These are phyloP conservation scores for Zosterops pallidus DNA, from an alignment of 2,113 vertebrate genomes.

Conservation along the genomic window DNA sequence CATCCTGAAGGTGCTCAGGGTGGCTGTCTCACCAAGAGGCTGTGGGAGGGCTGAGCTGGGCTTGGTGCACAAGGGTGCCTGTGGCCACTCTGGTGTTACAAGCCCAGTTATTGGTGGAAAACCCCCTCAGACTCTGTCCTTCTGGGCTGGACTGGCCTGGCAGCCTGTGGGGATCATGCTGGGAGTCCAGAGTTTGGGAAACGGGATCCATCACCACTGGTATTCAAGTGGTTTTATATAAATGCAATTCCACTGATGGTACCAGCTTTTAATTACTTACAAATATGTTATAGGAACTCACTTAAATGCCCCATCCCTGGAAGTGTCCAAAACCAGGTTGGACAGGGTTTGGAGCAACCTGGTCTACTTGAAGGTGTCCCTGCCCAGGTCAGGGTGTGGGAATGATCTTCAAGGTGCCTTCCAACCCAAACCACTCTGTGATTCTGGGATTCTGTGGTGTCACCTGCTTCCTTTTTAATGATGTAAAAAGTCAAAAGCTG, in stretches of 20 bases:
- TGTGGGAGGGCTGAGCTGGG: neutral
- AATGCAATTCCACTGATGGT: neutral
- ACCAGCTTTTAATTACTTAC: neutral
- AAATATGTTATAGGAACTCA: neutral
- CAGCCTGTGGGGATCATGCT: neutral
- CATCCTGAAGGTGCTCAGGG: neutral
- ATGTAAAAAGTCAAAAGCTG: neutral
- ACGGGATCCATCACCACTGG: neutral
- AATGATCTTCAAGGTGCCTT: neutral
- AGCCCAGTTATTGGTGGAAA: neutral
- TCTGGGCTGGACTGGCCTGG: neutral
- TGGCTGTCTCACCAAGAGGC: neutral
- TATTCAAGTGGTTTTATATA: neutral
- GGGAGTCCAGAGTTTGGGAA: neutral
- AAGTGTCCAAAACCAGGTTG: neutral
- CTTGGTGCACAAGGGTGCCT: neutral
- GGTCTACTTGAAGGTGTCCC: neutral
- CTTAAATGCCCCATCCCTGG: neutral
- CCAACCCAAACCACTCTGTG: neutral
- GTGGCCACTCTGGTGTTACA: neutral
- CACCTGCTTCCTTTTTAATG: neutral
- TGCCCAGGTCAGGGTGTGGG: neutral
- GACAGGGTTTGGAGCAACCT: neutral
- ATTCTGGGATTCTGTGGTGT: neutral
- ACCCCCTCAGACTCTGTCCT: accelerated